These are phyloP conservation scores for Serripes groenlandicus DNA, from an alignment of 2,888 invertebrate genomes.

Conservation along the genomic window DNA sequence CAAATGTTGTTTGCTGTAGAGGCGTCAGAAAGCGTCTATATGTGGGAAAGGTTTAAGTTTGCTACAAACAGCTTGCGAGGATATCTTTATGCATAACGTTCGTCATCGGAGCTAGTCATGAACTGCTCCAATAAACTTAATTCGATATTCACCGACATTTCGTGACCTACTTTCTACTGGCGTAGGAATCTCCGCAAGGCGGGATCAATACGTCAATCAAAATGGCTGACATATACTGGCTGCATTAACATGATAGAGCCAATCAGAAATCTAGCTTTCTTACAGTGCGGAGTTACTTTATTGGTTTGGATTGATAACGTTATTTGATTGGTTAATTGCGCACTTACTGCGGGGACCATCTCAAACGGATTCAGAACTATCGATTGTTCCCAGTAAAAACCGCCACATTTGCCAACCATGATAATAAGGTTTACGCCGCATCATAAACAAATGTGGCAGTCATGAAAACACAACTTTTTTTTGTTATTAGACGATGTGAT, in stretches of 20 bases:
- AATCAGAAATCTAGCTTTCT: background rate
- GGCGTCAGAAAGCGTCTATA: constrained; percentile 3
- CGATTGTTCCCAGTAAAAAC: background rate
- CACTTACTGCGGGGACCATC: background rate
- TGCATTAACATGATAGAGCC: background rate
- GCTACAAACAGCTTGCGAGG: background rate
- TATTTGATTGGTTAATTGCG: constrained; percentile 4
- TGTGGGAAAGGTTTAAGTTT: too few species aligned
- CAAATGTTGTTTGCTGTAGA: too few species aligned
- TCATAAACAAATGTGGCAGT: background rate
- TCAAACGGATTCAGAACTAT: background rate
- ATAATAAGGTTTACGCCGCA: background rate
- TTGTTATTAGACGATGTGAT: too few species aligned
- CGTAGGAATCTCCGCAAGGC: constrained; percentile 52
- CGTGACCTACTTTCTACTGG: constrained; percentile 41
- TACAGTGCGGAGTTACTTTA: background rate
- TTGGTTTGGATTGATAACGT: background rate
- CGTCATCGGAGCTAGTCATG: background rate
- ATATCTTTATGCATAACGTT: constrained; percentile 2
- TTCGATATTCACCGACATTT: constrained; percentile 8
- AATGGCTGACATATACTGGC: constrained; percentile 19
- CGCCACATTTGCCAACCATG: background rate
- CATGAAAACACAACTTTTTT: too few species aligned
- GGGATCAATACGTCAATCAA: constrained; percentile 48
- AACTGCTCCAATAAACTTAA: constrained; percentile 17